Evolutionary conservation across 2,113 vertebrate genomes (phyloP).

Genomic region (Mus musculus): DNA sequence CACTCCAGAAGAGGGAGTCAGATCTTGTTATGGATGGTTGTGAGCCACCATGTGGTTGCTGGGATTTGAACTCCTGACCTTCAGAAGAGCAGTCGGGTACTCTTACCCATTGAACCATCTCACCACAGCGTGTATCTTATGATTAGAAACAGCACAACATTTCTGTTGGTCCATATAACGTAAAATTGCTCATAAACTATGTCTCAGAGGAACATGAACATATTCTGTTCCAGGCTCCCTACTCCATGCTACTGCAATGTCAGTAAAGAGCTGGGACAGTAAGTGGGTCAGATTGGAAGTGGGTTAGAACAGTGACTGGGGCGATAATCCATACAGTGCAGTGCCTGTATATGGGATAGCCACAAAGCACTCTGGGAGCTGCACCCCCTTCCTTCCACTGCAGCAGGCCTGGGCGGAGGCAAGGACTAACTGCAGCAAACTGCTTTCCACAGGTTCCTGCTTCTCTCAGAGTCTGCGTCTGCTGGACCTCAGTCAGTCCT

Average conservation of each 20-base stretch:
- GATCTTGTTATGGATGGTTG: no score
- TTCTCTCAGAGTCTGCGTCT: neutral
- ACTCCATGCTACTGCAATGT: neutral
- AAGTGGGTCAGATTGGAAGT: conserved; percentile 15
- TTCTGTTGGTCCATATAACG: neutral
- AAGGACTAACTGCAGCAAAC: neutral
- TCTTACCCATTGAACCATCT: no score
- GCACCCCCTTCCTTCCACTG: neutral
- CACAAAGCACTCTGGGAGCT: neutral
- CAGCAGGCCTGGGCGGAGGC: neutral
- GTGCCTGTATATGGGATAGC: neutral
- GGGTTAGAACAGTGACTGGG: neutral
- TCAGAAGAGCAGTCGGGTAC: no score
- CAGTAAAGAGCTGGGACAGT: neutral
- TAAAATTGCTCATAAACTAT: neutral
- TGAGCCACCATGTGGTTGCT: no score
- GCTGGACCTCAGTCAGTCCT: neutral
- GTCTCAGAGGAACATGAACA: neutral
- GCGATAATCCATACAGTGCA: neutral
- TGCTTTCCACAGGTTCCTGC: neutral
- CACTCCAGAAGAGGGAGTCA: no score
- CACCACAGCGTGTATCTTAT: neutral
- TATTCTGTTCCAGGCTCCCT: neutral
- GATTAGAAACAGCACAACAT: conserved; percentile 54
- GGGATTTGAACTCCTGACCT: no score